phyloP scores from a whole-genome alignment of 2,797 vertebrate species.

The Setipinna tenuifilis region DNA sequence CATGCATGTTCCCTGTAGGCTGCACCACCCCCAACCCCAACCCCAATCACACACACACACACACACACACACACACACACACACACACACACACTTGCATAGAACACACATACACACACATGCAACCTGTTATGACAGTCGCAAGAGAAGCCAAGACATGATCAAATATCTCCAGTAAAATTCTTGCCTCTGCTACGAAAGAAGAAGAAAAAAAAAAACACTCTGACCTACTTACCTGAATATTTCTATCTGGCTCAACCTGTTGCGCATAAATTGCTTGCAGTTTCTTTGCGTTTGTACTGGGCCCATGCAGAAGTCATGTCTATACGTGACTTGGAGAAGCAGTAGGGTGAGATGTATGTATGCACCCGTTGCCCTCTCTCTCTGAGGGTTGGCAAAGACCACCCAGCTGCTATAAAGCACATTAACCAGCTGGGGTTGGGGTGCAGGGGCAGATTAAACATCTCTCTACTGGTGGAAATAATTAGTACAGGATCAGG shows the following conservation, averaged over 20 bases:
- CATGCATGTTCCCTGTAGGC: conserved; percentile 17
- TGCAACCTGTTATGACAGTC: conserved; percentile 1
- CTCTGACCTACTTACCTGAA: conserved; percentile 19
- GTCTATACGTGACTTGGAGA: not conserved
- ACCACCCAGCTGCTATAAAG: conserved; percentile 15
- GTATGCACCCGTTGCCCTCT: not conserved
- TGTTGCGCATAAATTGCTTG: not conserved
- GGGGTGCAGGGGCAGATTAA: not conserved
- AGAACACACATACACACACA: not conserved
- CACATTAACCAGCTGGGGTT: not conserved
- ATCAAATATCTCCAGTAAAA: not conserved
- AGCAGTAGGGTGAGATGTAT: not conserved
- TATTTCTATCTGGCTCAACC: not conserved
- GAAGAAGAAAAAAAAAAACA: not conserved
- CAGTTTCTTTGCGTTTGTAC: not conserved
- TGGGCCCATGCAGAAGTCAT: not conserved
- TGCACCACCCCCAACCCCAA: not conserved
- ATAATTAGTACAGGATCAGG: not conserved
- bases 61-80: too few relatives aligned
- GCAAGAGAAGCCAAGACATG: not conserved
- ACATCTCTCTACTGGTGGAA: conserved; percentile 7
- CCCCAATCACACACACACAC: too few relatives aligned
- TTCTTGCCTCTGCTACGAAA: not conserved
- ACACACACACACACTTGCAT: not conserved
- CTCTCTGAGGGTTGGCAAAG: not conserved